phyloP scores from a whole-genome alignment of 2,888 invertebrate species.

The Labia minor region DNA sequence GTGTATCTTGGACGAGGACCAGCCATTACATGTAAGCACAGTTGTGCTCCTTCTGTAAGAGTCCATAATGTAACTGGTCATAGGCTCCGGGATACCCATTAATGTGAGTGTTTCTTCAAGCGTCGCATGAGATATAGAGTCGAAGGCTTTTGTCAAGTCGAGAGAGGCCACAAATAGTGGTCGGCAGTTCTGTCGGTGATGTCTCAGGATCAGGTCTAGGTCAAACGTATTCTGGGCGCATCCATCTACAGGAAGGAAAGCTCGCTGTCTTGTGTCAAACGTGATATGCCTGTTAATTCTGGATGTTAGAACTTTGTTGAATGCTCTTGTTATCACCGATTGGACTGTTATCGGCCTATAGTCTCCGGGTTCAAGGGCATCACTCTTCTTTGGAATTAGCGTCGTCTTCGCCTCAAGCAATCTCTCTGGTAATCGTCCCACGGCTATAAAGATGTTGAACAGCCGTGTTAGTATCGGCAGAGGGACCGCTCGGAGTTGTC shows the following conservation, averaged over 20 bases:
- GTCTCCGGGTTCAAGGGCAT: constrained; percentile 16
- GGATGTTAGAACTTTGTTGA: no score
- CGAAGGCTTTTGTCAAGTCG: not conserved
- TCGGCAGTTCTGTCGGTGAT: constrained; percentile 25
- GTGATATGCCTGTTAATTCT: no score
- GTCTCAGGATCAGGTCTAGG: no score
- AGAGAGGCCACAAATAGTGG: constrained; percentile 30
- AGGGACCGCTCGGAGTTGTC: no score
- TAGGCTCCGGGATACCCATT: constrained; percentile 34
- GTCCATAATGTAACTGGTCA: no score
- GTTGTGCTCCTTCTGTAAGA: constrained; percentile 27
- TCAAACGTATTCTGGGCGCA: no score
- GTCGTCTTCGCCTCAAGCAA: no score
- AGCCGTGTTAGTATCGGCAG: not conserved
- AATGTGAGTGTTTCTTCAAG: constrained; percentile 30
- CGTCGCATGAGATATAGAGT: constrained; percentile 31
- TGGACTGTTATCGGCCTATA: constrained; percentile 22
- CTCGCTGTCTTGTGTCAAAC: no score
- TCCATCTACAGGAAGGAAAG: no score
- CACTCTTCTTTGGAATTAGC: no score
- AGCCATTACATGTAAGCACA: no score
- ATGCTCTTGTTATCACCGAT: constrained; percentile 23
- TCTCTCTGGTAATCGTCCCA: not conserved
- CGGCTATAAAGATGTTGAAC: not conserved
- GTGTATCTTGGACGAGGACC: no score